A percentile compares a stretch with the other conserved stretches of the same genome.
phyloP scores from a whole-genome alignment of 1,140 invertebrate species.

The Calosoma granatense region DNA sequence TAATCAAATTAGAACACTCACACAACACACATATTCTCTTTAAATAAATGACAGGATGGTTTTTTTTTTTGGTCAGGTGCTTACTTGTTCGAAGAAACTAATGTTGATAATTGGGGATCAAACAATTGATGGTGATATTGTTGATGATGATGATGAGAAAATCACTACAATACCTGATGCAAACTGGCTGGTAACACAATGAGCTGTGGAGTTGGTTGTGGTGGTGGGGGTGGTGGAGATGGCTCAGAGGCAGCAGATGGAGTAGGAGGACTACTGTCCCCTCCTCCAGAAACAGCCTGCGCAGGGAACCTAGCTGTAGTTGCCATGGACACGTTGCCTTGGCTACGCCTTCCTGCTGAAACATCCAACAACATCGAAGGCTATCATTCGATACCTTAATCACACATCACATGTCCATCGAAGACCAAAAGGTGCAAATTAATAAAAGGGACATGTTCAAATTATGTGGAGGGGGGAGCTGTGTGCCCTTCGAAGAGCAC shows the following conservation, averaged over 20 bases:
- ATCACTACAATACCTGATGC: conserved; percentile 29
- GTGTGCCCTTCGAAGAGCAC: not conserved
- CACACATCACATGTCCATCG: not conserved
- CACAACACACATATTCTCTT: too few species aligned
- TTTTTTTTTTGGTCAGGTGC: not conserved
- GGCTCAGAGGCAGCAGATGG: conserved; percentile 16
- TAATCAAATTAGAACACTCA: not conserved
- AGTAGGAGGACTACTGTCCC: conserved; percentile 30
- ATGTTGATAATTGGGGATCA: conserved; percentile 9
- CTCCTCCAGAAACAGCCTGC: conserved; percentile 17
- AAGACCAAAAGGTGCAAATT: not conserved
- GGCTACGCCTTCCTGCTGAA: conserved; percentile 30
- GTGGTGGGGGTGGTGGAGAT: conserved; percentile 28
- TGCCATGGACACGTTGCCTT: conserved; percentile 33
- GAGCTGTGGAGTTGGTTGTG: conserved; percentile 30
- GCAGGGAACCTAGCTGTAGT: conserved; percentile 34
- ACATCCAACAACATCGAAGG: conserved; percentile 19
- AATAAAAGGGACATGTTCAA: too few species aligned
- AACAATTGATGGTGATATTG: too few species aligned
- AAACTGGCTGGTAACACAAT: conserved; percentile 35
- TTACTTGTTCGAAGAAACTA: conserved; percentile 10
- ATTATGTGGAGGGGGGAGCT: not conserved
- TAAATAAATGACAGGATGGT: not conserved
- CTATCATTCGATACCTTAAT: not conserved
- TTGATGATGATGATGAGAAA: conserved; percentile 1